These are phyloP conservation scores for Amblyjoppa proteus DNA, from an alignment of 2,888 invertebrate genomes.

Conservation along the genomic window DNA sequence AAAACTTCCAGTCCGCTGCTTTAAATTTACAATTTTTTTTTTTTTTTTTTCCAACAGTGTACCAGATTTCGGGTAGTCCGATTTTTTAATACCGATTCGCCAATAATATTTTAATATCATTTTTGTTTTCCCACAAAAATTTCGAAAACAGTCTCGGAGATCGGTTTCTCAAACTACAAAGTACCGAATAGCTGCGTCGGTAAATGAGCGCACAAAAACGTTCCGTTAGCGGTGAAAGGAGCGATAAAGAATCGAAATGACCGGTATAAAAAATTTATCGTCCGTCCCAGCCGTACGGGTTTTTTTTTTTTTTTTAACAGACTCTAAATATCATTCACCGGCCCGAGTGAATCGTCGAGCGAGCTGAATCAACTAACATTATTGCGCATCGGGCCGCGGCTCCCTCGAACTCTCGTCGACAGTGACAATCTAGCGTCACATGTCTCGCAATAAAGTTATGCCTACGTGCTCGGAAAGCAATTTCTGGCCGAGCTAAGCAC, in stretches of 20 bases:
- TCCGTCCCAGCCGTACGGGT: conserved; percentile 32
- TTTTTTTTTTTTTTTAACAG: conserved; percentile 49
- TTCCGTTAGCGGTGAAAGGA: conserved; percentile 8
- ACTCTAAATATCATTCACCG: conserved; percentile 7
- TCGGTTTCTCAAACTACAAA: background rate
- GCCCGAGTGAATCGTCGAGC: background rate
- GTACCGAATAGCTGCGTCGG: background rate
- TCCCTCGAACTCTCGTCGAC: conserved; percentile 40
- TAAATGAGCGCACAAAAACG: conserved; percentile 46
- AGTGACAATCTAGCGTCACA: conserved; percentile 62
- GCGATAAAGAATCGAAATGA: conserved; percentile 51
- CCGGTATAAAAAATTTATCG: conserved; percentile 53
- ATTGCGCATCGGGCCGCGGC: conserved; percentile 16
- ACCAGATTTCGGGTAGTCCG: too few species aligned
- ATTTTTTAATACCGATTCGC: too few species aligned
- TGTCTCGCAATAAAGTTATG: conserved; percentile 69
- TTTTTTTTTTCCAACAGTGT: too few species aligned
- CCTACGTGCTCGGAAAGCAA: conserved; percentile 67
- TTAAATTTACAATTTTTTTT: too few species aligned
- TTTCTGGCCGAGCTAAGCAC: conserved; percentile 40
- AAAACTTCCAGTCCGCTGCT: background rate
- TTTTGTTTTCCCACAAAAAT: too few species aligned
- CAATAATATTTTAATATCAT: too few species aligned
- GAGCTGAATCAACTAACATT: conserved; percentile 5
- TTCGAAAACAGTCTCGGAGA: background rate